A percentile compares a stretch with the other conserved stretches of the same genome.
Evolutionary conservation across 2,113 vertebrate species (phyloP).

Genomic region (Dicaeum eximium): DNA sequence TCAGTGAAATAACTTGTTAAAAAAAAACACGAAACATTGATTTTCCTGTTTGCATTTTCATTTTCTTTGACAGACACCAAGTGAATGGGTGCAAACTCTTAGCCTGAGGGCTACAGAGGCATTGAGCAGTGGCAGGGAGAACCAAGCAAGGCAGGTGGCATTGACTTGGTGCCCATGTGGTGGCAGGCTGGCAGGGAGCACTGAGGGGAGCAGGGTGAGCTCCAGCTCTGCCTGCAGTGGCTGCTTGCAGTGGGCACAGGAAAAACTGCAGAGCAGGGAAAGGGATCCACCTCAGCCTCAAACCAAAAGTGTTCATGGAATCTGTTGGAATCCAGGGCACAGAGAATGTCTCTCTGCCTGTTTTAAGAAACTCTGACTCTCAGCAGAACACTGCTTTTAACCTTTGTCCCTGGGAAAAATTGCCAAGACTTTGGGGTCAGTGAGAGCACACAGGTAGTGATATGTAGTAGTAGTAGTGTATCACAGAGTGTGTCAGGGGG

Average conservation of each 20-base stretch:
- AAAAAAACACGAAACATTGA: fast-evolving
- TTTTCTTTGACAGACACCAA: neutral
- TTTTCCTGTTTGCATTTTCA: neutral
- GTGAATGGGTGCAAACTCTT: neutral
- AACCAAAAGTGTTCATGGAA: neutral
- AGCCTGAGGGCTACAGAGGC: neutral
- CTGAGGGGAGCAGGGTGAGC: neutral
- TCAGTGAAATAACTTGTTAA: neutral
- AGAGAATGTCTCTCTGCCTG: too few relatives aligned
- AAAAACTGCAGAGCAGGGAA: neutral
- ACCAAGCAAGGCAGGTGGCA: neutral
- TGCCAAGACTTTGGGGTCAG: too few relatives aligned
- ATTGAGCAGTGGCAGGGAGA: neutral
- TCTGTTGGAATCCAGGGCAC: too few relatives aligned
- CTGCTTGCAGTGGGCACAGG: too few relatives aligned
- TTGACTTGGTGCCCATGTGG: neutral
- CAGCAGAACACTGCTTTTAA: too few relatives aligned
- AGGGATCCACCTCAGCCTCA: neutral
- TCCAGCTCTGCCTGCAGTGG: neutral
- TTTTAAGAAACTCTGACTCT: too few relatives aligned
- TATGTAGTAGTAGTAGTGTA: too few relatives aligned
- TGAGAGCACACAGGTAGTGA: too few relatives aligned
- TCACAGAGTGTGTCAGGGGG: too few relatives aligned
- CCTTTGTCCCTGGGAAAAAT: too few relatives aligned
- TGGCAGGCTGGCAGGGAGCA: neutral